Evolutionary conservation across 1,140 invertebrate genomes (phyloP), one percentile per base, ranked within the genome.

Genomic region (Drosophila funebris): DNA sequence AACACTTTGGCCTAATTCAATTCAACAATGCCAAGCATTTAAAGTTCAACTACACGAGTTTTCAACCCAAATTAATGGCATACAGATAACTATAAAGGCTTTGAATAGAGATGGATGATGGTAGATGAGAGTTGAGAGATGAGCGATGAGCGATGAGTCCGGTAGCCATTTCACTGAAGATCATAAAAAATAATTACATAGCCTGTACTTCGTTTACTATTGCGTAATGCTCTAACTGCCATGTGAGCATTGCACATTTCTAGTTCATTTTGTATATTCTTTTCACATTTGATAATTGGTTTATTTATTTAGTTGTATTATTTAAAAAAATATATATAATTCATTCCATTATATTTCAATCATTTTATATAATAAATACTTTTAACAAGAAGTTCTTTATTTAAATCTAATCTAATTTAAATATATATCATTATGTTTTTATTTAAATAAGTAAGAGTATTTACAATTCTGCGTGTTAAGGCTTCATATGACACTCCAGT

Each of bases 171-270:
- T 77, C 73, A 68, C 58, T 64, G 54, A 46, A 67, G 78, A 78
- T 81, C 77, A 87, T 87, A 82, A 85, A 85, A 84, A 85, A 87
- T 87, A 85, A 85, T 85, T 85, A 87, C 76, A 57, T 75, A 63
- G 44, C 77, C 56, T 46, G 73, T 71, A 69, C 69, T 67, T 71
- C 72, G 69, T 33, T 37, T 31, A 43, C 44, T 60, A 33, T 61
- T 57, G 36, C n/a, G 37, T 33, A 56, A 33, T 83, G 36, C 61
- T 37, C 73, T 73, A 20, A 43, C 43, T n/a, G n/a, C 8, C 3
- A 16, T 1, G 11, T n/a, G 48, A 22, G 60, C 7, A 61, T 37
- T 27, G 4, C 24, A 20, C 4, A 48, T 13, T 61, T 37, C 3
- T 29, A 13, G 3, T 2, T 5, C 1, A 6, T 4, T 13, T 24